Conservation (phyloP, 1,140 invertebrate species). For the Polypedilum pembai region DNA sequence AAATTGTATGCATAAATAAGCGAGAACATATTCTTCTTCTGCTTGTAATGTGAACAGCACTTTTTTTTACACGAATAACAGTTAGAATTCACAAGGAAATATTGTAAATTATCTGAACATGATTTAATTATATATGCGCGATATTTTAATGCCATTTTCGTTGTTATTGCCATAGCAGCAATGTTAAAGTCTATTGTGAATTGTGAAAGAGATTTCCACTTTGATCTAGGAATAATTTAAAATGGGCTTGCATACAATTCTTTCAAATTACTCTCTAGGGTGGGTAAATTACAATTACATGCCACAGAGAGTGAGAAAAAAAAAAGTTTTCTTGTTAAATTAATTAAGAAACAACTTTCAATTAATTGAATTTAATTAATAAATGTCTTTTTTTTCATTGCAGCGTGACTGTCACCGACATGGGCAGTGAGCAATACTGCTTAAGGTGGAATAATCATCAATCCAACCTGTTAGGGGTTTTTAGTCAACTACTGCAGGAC, state of each 20-base stretch:
- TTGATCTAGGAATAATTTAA: not conserved
- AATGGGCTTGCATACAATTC: constrained; percentile 3
- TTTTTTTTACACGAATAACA: not conserved
- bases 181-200: constrained; percentile 9
- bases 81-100: constrained; percentile 5
- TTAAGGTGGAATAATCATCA: constrained; percentile 94
- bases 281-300: not conserved
- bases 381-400: constrained; percentile 33
- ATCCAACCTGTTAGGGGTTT: constrained; percentile 88
- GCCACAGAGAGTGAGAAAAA: not conserved
- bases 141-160: constrained; percentile 26
- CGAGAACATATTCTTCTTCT: not conserved
- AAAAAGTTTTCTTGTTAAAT: constrained; percentile 11
- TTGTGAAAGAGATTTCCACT: not conserved
- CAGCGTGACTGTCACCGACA: constrained; percentile 82
- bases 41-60: not conserved
- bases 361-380: constrained; percentile 24
- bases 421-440: constrained; percentile 93
- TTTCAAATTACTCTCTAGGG: constrained; percentile 3
- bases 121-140: constrained; percentile 28
- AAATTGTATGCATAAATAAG: constrained; percentile 14
- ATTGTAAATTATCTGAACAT: constrained; percentile 27
- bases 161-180: not conserved
- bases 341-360: constrained; percentile 1
- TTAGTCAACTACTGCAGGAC: constrained; percentile 88